Conservation (phyloP, 2,888 invertebrate species). For the Drosophila borborema region DNA sequence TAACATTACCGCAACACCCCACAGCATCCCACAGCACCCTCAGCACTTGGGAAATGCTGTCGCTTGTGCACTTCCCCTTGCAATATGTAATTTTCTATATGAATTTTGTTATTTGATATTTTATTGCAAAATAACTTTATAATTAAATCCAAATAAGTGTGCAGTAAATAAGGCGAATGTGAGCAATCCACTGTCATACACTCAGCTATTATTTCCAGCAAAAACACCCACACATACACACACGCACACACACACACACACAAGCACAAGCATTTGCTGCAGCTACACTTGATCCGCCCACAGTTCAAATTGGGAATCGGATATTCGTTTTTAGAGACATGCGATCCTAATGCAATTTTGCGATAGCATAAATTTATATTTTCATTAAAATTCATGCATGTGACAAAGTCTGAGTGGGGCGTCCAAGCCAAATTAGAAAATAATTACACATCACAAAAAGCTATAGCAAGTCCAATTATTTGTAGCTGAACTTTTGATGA, state of each 20-base stretch:
- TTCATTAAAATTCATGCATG: conserved; percentile 1
- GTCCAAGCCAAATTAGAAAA: not conserved
- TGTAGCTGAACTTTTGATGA: too few relatives aligned
- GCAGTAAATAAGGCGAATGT: conserved; percentile 1
- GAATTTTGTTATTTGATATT: conserved; percentile 2
- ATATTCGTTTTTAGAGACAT: not conserved
- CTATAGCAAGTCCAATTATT: too few relatives aligned
- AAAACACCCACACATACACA: not conserved
- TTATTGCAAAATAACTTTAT: conserved; percentile 5
- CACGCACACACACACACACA: not conserved
- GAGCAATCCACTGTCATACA: not conserved
- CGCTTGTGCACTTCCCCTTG: not conserved
- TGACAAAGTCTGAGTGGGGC: not conserved
- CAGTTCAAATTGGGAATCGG: conserved; percentile 1
- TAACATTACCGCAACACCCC: too few relatives aligned
- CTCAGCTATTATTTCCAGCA: not conserved
- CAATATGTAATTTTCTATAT: not conserved
- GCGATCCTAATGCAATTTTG: conserved; percentile 1
- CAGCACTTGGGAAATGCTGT: too few relatives aligned
- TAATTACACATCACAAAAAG: not conserved
- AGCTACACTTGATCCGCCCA: not conserved
- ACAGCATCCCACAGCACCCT: too few relatives aligned
- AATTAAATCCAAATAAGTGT: not conserved
- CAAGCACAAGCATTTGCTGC: not conserved
- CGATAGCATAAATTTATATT: not conserved